These are phyloP conservation scores for Bostrychus sinensis DNA, from an alignment of 2,113 vertebrate species.

Conservation along the genomic window DNA sequence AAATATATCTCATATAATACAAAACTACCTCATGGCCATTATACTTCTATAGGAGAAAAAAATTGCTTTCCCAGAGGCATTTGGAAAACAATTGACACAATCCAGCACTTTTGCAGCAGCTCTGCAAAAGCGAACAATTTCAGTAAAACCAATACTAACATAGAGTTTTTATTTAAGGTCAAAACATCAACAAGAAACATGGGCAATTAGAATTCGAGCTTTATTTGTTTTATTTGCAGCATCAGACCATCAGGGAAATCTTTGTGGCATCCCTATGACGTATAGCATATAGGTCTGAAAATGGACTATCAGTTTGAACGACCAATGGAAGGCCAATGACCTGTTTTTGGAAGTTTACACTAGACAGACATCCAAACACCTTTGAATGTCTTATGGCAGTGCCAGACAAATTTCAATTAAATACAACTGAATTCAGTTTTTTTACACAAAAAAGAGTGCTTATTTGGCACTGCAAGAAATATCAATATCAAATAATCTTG, in stretches of 20 bases:
- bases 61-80: conserved; percentile 44
- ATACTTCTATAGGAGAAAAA: conserved; percentile 64
- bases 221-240: conserved; percentile 38
- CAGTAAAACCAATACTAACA: conserved; percentile 13
- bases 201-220: conserved; percentile 39
- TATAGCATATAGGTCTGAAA: no score
- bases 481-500: no score
- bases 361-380: no score
- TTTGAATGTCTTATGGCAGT: no score
- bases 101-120: conserved; percentile 21
- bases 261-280: conserved; percentile 2
- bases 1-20: conserved; percentile 76
- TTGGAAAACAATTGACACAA: conserved; percentile 63
- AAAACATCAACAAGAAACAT: conserved; percentile 16
- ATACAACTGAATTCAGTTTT: no score
- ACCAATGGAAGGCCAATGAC: no score
- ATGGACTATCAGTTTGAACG: no score
- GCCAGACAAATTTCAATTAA: no score
- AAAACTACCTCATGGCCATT: conserved; percentile 63
- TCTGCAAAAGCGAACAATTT: conserved; percentile 28
- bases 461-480: no score
- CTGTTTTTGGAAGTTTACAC: no score
- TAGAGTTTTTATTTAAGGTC: conserved; percentile 15
- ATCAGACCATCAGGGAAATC: conserved; percentile 30
- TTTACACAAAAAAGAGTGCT: no score